Evolutionary conservation across 2,113 vertebrate species (phyloP).

Genomic region (Zosterops hypoxanthus): DNA sequence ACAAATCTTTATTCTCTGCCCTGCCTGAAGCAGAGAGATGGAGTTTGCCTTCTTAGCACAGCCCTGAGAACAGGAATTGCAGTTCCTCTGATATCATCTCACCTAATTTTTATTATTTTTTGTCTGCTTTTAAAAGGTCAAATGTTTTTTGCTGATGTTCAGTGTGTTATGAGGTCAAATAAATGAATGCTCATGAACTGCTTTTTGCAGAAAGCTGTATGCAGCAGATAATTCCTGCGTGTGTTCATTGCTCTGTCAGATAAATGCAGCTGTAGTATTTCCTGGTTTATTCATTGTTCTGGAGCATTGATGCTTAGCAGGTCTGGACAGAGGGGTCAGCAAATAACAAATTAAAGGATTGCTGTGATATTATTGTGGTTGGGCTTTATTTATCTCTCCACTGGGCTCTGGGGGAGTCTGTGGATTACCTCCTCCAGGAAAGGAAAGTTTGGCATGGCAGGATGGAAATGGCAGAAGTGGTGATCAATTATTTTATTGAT

Average conservation of each 20-base stretch:
- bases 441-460: not conserved
- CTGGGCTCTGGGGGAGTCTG: not conserved
- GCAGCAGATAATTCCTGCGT: not conserved
- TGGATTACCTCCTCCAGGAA: not conserved
- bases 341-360: not conserved
- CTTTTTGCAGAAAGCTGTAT: not conserved
- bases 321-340: not conserved
- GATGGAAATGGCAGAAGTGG: not conserved
- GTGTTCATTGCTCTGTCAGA: not conserved
- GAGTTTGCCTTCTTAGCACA: not conserved
- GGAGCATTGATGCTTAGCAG: not conserved
- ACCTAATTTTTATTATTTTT: not conserved
- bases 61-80: not conserved
- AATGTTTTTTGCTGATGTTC: not conserved
- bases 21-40: not conserved
- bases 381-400: not conserved
- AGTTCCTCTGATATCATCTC: not conserved
- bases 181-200: not conserved
- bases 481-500: not conserved
- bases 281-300: not conserved
- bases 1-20: not conserved
- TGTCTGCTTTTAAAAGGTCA: not conserved
- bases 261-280: not conserved
- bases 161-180: slow-evolving; percentile 20
- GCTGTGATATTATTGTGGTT: not conserved